These are phyloP conservation scores for Drosophila dives DNA, from an alignment of 2,888 invertebrate species.

Conservation along the genomic window DNA sequence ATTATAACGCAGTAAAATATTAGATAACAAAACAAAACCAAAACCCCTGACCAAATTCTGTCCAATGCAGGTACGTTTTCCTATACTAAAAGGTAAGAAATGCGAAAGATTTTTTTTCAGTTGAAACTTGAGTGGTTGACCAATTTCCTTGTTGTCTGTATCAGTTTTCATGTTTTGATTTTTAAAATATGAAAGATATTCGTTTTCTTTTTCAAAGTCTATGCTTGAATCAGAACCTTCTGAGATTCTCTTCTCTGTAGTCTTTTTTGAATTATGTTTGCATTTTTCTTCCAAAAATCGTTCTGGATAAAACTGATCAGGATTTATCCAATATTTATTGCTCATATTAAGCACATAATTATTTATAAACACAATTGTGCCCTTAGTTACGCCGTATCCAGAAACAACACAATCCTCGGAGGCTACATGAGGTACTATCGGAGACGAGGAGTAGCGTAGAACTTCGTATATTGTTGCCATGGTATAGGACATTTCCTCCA, in stretches of 20 bases:
- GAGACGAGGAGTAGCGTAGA: slow-evolving; percentile 92
- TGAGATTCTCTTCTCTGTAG: slow-evolving; percentile 76
- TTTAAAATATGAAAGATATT: neutral
- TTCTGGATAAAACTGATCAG: slow-evolving; percentile 90
- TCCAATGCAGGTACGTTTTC: slow-evolving; percentile 94
- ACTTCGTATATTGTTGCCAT: slow-evolving; percentile 93
- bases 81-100: slow-evolving; percentile 94
- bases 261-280: neutral
- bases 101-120: slow-evolving; percentile 88
- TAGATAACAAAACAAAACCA: slow-evolving; percentile 90
- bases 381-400: slow-evolving; percentile 90
- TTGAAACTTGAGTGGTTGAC: slow-evolving; percentile 14
- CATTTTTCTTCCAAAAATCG: slow-evolving; percentile 88
- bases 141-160: neutral
- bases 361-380: slow-evolving; percentile 93
- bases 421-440: slow-evolving; percentile 95
- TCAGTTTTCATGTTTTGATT: neutral
- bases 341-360: slow-evolving; percentile 93
- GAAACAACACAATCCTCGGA: slow-evolving; percentile 90
- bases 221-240: slow-evolving; percentile 86
- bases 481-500: slow-evolving; percentile 90
- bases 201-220: slow-evolving; percentile 85
- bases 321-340: slow-evolving; percentile 90
- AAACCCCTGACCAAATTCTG: slow-evolving; percentile 92
- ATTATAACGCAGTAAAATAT: slow-evolving; percentile 90